Conservation (phyloP, 2,888 invertebrate genomes). For the Drosophila pegasa region DNA sequence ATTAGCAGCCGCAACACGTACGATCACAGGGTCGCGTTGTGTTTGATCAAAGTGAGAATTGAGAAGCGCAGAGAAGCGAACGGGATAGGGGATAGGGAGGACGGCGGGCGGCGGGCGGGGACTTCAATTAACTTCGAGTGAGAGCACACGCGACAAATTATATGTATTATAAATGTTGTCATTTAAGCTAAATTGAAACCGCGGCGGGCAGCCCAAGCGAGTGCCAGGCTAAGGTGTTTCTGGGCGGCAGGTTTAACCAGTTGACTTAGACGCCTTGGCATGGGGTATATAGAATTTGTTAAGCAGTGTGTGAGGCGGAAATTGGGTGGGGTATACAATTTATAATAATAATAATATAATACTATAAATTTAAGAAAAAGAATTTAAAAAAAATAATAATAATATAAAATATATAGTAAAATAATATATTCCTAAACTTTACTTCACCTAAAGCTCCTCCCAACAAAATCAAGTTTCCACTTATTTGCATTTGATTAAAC, state of each 20-base stretch:
- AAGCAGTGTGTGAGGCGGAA: background rate
- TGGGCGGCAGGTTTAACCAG: slow-evolving; percentile 62
- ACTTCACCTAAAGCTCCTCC: no score
- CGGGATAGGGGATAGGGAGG: background rate
- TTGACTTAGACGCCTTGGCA: slow-evolving; percentile 23
- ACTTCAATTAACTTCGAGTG: slow-evolving; percentile 39
- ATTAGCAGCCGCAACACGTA: slow-evolving; percentile 56
- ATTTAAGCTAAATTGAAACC: slow-evolving; percentile 70
- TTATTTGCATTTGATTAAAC: no score
- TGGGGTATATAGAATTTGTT: background rate
- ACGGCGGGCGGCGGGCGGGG: background rate
- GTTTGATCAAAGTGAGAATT: background rate
- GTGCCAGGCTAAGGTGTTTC: slow-evolving; percentile 25
- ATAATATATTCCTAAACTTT: no score
- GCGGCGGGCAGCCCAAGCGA: slow-evolving; percentile 5
- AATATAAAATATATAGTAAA: no score
- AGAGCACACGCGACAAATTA: slow-evolving; percentile 68
- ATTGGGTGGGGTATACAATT: background rate
- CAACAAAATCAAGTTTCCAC: no score
- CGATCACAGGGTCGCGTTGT: slow-evolving; percentile 29
- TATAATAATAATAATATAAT: no score
- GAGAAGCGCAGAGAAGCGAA: slow-evolving; percentile 1
- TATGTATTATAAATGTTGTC: slow-evolving; percentile 52
- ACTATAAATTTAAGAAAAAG: no score
- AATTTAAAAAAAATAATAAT: no score